phyloP scores from a whole-genome alignment of 2,888 invertebrate genomes.

The Zygothrica quintamaculata region DNA sequence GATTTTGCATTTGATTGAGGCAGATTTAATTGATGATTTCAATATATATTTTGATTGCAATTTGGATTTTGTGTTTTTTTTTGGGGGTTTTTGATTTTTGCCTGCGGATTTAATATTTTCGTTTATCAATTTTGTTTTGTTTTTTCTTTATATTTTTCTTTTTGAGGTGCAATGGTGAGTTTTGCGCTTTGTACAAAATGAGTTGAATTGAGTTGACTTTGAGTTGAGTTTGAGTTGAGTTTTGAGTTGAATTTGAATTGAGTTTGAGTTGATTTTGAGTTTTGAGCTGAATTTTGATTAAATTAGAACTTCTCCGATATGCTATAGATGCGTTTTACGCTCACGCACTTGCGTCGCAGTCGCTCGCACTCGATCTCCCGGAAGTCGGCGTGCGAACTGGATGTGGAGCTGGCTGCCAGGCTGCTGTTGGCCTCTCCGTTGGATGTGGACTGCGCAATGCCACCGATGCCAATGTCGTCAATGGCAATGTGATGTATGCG shows the following conservation, averaged over 20 bases:
- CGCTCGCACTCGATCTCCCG: conserved; percentile 84
- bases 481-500: conserved; percentile 70
- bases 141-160: conserved; percentile 5
- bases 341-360: conserved; percentile 83
- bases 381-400: conserved; percentile 80
- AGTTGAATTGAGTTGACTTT: conserved; percentile 42
- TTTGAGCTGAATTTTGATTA: conserved; percentile 39
- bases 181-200: conserved; percentile 48
- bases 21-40: conserved; percentile 52
- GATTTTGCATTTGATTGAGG: conserved; percentile 31
- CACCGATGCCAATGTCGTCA: conserved; percentile 65
- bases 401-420: conserved; percentile 63
- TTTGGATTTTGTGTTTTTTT: conserved; percentile 29
- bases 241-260: conserved; percentile 12
- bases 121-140: too few species aligned
- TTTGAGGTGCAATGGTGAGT: conserved; percentile 47
- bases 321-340: conserved; percentile 84
- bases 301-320: conserved; percentile 83
- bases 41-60: conserved; percentile 18
- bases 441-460: conserved; percentile 10
- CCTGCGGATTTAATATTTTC: conserved; percentile 6
- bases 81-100: conserved; percentile 17
- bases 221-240: conserved; percentile 18
- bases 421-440: conserved; percentile 33
- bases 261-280: conserved; percentile 22